Conservation (phyloP, 2,888 invertebrate species). For the Temnothorax ravouxi region DNA sequence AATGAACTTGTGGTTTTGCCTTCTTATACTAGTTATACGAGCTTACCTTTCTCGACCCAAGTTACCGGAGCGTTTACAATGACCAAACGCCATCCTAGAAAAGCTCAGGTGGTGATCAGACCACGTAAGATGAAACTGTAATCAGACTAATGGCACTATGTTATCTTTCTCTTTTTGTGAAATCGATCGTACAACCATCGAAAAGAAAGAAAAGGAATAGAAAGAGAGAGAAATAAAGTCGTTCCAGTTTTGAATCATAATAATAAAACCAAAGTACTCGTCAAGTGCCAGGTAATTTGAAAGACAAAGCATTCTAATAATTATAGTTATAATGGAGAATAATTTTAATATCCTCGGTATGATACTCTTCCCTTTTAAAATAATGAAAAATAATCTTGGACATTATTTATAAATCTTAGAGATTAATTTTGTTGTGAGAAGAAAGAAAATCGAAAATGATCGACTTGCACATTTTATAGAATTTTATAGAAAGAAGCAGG, state of each 20-base stretch:
- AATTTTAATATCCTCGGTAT: neutral
- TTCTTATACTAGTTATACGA: slow-evolving; percentile 36
- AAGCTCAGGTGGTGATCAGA: slow-evolving; percentile 68
- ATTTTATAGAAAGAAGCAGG: neutral
- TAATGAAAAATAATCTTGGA: neutral
- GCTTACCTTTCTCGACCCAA: slow-evolving; percentile 34
- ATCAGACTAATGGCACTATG: slow-evolving; percentile 78
- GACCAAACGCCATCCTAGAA: slow-evolving; percentile 48
- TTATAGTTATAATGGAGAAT: neutral
- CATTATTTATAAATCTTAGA: neutral
- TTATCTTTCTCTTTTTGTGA: slow-evolving; percentile 74
- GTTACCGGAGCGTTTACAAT: slow-evolving; percentile 28
- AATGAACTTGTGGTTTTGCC: slow-evolving; percentile 49
- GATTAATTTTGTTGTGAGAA: neutral
- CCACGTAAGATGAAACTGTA: slow-evolving; percentile 72
- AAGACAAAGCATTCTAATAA: neutral
- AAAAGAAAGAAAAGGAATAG: neutral
- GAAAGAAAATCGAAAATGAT: neutral
- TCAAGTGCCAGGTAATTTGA: neutral
- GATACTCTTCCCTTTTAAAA: neutral
- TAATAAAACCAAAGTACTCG: neutral
- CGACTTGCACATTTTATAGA: neutral
- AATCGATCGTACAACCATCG: slow-evolving; percentile 19
- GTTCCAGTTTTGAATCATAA: slow-evolving; percentile 18
- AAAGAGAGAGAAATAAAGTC: neutral